Base-by-base conservation (phyloP, 2,888 invertebrate species). In the Ichneumoninae sp. region DNA sequence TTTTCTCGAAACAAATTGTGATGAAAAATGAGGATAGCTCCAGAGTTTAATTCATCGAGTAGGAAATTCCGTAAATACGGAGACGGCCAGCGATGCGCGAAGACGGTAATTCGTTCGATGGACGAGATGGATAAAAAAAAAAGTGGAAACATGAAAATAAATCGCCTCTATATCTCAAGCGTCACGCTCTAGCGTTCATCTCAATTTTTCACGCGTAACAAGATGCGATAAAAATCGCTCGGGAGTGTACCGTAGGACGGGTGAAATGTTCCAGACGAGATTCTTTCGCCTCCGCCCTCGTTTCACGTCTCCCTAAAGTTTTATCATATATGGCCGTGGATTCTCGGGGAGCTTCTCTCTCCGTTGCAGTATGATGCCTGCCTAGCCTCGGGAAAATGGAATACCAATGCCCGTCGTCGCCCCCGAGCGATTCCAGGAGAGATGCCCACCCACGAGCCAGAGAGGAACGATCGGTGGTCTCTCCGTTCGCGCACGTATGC, bases 241-340 rank as follows among this genome's bases (percentile, higher is more conserved):
- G 30, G 22, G 60, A 44, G 75, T 62, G 30, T 47, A 47, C 10
- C n/a, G 19, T 40, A 5, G 22, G 62, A 69, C 33, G 54, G 54
- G 16, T 54, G 54, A 77, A 40, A 19, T 44, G 54, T 40, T 83
- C 76, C 66, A 19, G 78, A 72, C 72, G 76, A 82, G 74, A 74
- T 68, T 74, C 71, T 78, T 52, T 72, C 54, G 68, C 47, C 62
- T 47, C 68, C 52, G 62, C 60, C 30, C 47, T 66, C 57, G 33
- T 60, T 33, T 62, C 68, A 22, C 62, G 68, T 77, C 72, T 62
- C 52, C 33, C 68, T 26, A 80, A 83, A 83, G 68, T 83, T 83
- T 80, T 77, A 80, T 80, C 77, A 83, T 77, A 71, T 52, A 77
- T 54, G 83, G n/a, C 76, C 76, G 76, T 77, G 77, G 72, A 80